Evolutionary conservation across 2,888 invertebrate species (phyloP).

Genomic region (Melanostoma scalare): DNA sequence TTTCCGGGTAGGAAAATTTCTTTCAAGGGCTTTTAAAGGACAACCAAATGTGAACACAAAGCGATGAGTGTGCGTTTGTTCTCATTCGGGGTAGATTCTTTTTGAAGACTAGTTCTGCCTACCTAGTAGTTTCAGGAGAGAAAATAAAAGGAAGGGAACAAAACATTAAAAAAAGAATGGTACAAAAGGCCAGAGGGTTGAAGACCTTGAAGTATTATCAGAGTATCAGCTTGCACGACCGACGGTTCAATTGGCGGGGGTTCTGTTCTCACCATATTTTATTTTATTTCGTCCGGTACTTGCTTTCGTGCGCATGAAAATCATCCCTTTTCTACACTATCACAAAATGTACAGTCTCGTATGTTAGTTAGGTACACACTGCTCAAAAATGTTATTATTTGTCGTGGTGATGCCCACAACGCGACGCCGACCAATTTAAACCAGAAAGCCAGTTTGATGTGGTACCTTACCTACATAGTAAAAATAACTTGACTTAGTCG

Average conservation of each 20-base stretch:
- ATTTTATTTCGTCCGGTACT: background rate
- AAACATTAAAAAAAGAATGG: background rate
- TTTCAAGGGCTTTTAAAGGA: conserved; percentile 38
- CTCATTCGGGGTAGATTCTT: background rate
- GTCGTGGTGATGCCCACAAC: background rate
- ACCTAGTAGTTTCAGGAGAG: background rate
- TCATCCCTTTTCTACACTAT: background rate
- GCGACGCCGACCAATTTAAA: conserved; percentile 24
- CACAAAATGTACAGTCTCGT: conserved; percentile 57
- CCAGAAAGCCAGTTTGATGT: conserved; percentile 7
- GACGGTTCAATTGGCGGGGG: conserved; percentile 21
- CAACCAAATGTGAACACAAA: conserved; percentile 2
- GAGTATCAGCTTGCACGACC: conserved; percentile 14
- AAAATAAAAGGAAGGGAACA: conserved; percentile 5
- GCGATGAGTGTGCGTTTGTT: conserved; percentile 2
- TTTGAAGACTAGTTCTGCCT: background rate
- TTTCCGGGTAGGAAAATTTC: background rate
- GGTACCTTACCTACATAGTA: no score
- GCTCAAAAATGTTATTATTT: conserved; percentile 22
- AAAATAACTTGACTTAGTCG: no score
- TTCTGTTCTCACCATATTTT: conserved; percentile 13
- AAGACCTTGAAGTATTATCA: background rate
- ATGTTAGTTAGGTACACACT: conserved; percentile 23
- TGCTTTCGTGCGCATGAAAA: conserved; percentile 43
- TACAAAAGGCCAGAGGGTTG: conserved; percentile 23